Evolutionary conservation across 2,797 vertebrate genomes (phyloP), one percentile per base, ranked within the genome.

Genomic region (Gallinago nigripennis): DNA sequence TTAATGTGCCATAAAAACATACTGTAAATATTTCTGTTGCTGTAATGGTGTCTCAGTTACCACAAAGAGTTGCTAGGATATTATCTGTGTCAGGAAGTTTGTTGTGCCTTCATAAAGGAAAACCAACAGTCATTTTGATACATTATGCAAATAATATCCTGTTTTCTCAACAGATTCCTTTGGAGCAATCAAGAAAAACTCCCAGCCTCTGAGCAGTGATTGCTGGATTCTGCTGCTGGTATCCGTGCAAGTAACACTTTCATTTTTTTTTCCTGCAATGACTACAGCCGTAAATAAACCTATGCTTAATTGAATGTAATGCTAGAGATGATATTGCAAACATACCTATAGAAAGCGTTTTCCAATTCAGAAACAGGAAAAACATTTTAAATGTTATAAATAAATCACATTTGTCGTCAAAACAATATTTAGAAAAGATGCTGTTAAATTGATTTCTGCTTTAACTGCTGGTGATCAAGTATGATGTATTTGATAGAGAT

Each of bases 11-110:
- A 84, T 94, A 86, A 91, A 97, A 95, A 83, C 77, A 80, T 56
- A 82, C 54, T 75, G 86, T 94, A 96, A 98, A 97, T 96, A 97
- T 73, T 92, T 92, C 85, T 82, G 94, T 96, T 79, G 73, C 94
- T 95, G 94, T 24, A 81, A 75, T 54, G 72, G 88, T 82, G 93
- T 95, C 91, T 86, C 50, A 53, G 86, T 94, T 85, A n/a, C 94
- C 94, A 77, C 57, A 70, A 82, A 78, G 70, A 57, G 96, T 96
- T 97, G 97, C 97, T 97, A 97, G 91, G 97, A 95, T 94, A 95
- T 96, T 96, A 95, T 97, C 97, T 96, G 71, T 27, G 64, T 90
- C 53, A 72, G 95, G 96, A 97, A 94, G 93, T 93, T 86, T 86
- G 53, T 69, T 66, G 45, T 75, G 94, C 87, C 84, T 85, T 91